These are phyloP conservation scores for Coluber constrictor DNA, from an alignment of 2,797 vertebrate species.

Conservation along the genomic window DNA sequence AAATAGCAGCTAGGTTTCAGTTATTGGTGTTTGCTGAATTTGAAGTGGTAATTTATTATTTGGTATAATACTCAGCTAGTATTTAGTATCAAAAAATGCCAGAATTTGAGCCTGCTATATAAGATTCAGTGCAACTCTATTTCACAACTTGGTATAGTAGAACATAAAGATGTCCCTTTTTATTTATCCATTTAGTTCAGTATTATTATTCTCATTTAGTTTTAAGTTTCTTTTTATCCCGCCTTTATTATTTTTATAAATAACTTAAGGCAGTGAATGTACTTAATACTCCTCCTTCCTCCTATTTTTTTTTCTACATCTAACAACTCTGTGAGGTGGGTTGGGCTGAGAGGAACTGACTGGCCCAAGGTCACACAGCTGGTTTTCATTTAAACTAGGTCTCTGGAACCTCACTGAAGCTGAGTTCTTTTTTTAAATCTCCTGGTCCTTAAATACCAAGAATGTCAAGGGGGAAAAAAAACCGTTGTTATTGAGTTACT, in stretches of 20 bases:
- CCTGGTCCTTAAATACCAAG: neutral
- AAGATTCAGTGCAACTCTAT: neutral
- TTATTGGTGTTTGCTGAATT: neutral
- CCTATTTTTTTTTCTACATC: neutral
- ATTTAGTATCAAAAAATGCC: neutral
- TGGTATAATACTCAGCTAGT: neutral
- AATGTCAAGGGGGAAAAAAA: neutral
- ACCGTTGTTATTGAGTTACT: neutral
- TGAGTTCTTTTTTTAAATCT: neutral
- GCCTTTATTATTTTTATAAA: neutral
- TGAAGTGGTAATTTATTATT: neutral
- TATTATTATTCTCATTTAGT: neutral
- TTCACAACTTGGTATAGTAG: neutral
- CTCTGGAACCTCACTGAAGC: neutral
- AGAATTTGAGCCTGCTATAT: neutral
- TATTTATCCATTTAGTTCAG: neutral
- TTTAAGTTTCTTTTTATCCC: neutral
- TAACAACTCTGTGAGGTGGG: neutral
- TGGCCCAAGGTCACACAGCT: neutral
- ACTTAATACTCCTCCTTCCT: neutral
- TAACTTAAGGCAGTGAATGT: neutral
- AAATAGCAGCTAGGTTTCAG: neutral
- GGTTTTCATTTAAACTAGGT: neutral
- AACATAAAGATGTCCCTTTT: neutral
- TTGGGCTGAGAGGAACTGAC: neutral